Conservation (phyloP, 2,888 invertebrate species). For the Corbicula japonica region DNA sequence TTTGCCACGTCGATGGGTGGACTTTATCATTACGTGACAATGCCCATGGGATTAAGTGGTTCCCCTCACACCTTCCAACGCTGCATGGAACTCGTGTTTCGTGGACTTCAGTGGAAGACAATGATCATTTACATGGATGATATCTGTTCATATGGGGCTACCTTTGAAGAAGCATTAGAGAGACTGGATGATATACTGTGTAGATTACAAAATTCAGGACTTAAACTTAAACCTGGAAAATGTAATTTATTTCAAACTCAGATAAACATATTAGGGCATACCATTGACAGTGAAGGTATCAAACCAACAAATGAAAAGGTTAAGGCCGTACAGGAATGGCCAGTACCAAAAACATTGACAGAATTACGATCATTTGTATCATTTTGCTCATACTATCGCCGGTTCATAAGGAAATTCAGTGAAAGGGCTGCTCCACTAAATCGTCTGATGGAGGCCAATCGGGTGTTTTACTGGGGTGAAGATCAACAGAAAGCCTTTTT, state of each 20-base stretch:
- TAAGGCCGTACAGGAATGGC: conserved; percentile 38
- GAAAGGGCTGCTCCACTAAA: conserved; percentile 35
- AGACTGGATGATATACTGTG: conserved; percentile 60
- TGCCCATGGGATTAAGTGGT: conserved; percentile 18
- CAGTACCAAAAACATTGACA: conserved; percentile 38
- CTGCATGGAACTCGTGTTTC: conserved; percentile 32
- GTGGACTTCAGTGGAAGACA: conserved; percentile 38
- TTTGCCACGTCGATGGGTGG: conserved; percentile 11
- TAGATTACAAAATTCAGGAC: conserved; percentile 32
- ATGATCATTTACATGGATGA: conserved; percentile 42
- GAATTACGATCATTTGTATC: conserved; percentile 48
- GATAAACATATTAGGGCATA: conserved; percentile 58
- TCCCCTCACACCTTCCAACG: conserved; percentile 20
- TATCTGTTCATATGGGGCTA: conserved; percentile 33
- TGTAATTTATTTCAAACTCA: conserved; percentile 43
- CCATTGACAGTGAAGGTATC: conserved; percentile 42
- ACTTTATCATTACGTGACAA: conserved; percentile 19
- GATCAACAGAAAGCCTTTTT: conserved; percentile 39
- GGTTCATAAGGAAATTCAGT: conserved; percentile 53
- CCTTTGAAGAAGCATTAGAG: conserved; percentile 49
- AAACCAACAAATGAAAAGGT: conserved; percentile 41
- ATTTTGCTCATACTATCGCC: conserved; percentile 55
- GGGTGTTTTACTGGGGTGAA: conserved; percentile 44
- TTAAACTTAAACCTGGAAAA: conserved; percentile 57
- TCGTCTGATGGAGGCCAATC: conserved; percentile 37